Base-by-base conservation (phyloP, 2,113 vertebrate genomes). In the Phodopus roborovskii region DNA sequence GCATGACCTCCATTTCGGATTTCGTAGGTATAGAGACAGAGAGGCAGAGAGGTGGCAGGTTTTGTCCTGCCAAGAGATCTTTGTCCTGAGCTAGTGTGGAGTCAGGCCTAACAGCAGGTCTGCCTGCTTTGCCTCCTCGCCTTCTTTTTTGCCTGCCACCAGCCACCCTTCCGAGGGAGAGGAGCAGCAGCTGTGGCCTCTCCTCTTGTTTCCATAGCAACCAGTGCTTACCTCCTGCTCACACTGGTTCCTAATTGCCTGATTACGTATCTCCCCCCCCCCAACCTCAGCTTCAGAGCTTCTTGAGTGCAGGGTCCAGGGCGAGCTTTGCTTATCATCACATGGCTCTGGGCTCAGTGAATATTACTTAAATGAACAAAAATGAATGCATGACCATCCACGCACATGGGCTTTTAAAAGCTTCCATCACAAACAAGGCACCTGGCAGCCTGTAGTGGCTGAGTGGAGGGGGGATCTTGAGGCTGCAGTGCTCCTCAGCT, bases 131-230 rank as follows among this genome's bases (percentile, higher is more conserved):
- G 95, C 78, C 68, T 93, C 26, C 1, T 0, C 12, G 8, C 68
- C 60, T 96, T 39, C 82, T 83, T 92, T 96, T 87, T 64, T 36
- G 53, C 95, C 79, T 96, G 92, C 94, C 89, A 58, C 58, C 79
- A 81, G 93, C 94, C 42, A 83, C 94, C 96, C 92, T 97, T 96
- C 4, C 28, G 24, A 58, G 70, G 2, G 89, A 92, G 96, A 97
- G 78, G 82, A 98, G 90, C 97, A 97, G 94, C 97, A 98, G 97
- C 97, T 98, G 97, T 96, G 96, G 95, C 97, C 97, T 97, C 94
- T 96, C 92, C 87, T 97, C 45, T 13, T 87, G 97, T 98, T 97
- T 95, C 97, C 94, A 98, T 98, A 96, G 97, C 93, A 98, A 98
- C 97, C 90, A 96, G 96, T 71, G 92, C 96, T 97, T 97, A 95